Percentiles rank a stretch among this genome's conserved stretches.
These are phyloP conservation scores for Petrocephalus zakoni DNA, from an alignment of 2,113 vertebrate genomes.

Conservation along the genomic window DNA sequence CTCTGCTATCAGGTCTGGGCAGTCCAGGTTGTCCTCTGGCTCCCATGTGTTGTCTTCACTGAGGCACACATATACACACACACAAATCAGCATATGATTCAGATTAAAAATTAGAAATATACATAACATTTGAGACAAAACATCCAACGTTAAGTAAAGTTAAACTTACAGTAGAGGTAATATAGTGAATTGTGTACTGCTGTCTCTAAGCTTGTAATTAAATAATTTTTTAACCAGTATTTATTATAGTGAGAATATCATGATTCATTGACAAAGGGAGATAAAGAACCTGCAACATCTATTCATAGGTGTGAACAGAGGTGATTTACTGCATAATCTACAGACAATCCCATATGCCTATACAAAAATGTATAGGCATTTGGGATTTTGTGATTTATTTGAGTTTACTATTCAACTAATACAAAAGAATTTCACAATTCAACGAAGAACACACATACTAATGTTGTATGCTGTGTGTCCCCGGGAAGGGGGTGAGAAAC, in stretches of 20 bases:
- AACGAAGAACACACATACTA: not conserved
- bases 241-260: not conserved
- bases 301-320: not conserved
- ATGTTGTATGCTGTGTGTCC: not conserved
- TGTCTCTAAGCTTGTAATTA: not conserved
- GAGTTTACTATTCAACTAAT: not conserved
- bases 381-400: not conserved
- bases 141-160: not conserved
- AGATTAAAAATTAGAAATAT: not conserved
- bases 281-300: not conserved
- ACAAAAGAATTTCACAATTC: not conserved
- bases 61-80: conserved; percentile 16
- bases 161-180: not conserved
- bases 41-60: conserved; percentile 98
- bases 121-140: not conserved
- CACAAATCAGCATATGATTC: not conserved
- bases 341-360: not conserved
- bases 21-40: conserved; percentile 94
- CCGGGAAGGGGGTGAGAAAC: not conserved
- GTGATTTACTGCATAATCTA: not conserved
- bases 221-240: not conserved
- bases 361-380: not conserved
- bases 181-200: not conserved
- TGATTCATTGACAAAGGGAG: not conserved
- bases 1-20: conserved; percentile 91